phyloP scores from a whole-genome alignment of 2,113 vertebrate species.

The Hippolais icterina region DNA sequence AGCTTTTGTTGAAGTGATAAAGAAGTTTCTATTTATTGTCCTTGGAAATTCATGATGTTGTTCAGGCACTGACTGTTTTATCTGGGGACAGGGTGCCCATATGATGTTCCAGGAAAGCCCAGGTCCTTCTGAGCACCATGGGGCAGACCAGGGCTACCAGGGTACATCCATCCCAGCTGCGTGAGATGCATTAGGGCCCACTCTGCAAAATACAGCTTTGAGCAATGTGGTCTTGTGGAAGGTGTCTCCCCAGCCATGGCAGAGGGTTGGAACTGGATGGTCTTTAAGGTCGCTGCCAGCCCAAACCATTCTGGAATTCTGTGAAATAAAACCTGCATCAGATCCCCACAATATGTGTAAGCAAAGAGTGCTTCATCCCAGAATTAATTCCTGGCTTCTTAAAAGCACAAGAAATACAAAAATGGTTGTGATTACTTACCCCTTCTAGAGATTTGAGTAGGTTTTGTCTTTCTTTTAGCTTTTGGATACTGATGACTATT shows the following conservation, averaged over 20 bases:
- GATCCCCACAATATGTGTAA: not conserved
- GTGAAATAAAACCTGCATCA: not conserved
- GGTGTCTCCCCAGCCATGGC: no score
- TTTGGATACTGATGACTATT: slow-evolving; percentile 98
- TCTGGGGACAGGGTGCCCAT: not conserved
- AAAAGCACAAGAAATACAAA: not conserved
- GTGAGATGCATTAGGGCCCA: not conserved
- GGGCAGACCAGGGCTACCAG: not conserved
- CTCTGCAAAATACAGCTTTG: not conserved
- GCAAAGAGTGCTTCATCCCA: not conserved
- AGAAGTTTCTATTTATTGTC: not conserved
- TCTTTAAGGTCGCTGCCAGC: not conserved
- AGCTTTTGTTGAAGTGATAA: not conserved
- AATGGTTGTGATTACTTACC: slow-evolving; percentile 74
- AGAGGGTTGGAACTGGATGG: not conserved
- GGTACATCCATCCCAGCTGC: not conserved
- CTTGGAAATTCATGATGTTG: not conserved
- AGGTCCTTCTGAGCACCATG: not conserved
- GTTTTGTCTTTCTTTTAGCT: slow-evolving; percentile 94
- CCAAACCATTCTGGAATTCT: not conserved
- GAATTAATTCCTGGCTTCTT: not conserved
- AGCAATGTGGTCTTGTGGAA: not conserved
- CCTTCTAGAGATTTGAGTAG: slow-evolving; percentile 95
- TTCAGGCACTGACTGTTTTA: not conserved
- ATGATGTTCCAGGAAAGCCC: not conserved